Evolutionary conservation across 2,888 invertebrate species (phyloP), one percentile per base, ranked within the genome.

Genomic region (Acanthacorydalis orientalis): DNA sequence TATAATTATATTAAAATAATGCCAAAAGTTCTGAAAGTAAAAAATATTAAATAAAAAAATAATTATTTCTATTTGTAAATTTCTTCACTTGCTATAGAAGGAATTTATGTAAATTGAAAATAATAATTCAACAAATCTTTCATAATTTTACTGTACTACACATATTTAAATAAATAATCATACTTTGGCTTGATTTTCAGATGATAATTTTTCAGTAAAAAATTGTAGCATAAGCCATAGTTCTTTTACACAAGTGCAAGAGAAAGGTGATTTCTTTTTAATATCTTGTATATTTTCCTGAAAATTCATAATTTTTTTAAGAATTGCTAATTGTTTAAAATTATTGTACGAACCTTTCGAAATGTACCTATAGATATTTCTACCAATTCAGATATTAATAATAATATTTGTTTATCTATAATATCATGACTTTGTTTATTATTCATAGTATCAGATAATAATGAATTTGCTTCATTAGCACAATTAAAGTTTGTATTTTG

Each of bases 211-310:
- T 49, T 69, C 68, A 3, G 67, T 54, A 1, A 69, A 59, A 31
- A 69, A 57, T 52, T 69, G 67, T 10, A 75, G 51, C 54, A 75
- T 61, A 1, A 73, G 56, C 77, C 78, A 78, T 37, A 72, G 54
- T 58, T 77, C 76, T 58, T 72, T 70, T 4, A 68, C 60, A 53
- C 78, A 78, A 11, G 68, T 67, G 49, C 78, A 78, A 48, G 67
- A 66, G 54, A 74, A 78, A 0, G 74, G 69, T 12, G 68, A 67
- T 44, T 59, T 65, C n/a, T 61, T 59, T 14, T 61, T 54, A n/a
- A 74, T 54, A 50, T 73, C 69, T 4, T 56, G 55, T 4, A 62
- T 56, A 32, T 64, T 60, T 39, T 65, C 64, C 63, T 68, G 44
- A 35, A 58, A 51, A 51, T 51, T 45, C 51, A 48, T 48, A 41